Evolutionary conservation across 2,888 invertebrate genomes (phyloP), one percentile per base, ranked within the genome.

Genomic region (Epistrophe eligans): DNA sequence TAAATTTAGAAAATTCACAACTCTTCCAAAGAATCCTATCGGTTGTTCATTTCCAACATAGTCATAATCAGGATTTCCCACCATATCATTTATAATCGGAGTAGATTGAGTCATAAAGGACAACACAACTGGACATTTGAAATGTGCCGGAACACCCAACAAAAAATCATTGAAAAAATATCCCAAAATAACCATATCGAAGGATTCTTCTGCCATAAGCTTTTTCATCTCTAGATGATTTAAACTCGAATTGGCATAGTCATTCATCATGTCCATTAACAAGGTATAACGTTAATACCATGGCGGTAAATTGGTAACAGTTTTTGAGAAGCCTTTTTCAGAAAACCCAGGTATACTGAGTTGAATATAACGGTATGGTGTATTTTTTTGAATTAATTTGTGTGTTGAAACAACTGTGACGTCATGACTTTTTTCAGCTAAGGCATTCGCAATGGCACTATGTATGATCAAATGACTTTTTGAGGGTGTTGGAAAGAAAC

Each of bases 71-170:
- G 91, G 90, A 88, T 91, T 92, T 1, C 90, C 92, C 10, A 91
- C 84, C 32, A 89, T 60, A 1, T 88, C 60, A 40, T 91, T 90
- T 2, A 90, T n/a, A 0, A 79, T 40, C 3, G 83, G 52, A 7
- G 91, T 74, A 0, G 91, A 89, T 0, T 90, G 88, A 1, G 90
- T 88, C 55, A 90, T 89, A 83, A 90, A 91, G 11, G 90, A 90
- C 0, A 91, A 0, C 4, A 93, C 88, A 0, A 90, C 77, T 0
- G 93, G 93, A 77, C 91, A 90, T 1, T 91, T 89, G 35, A 92
- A 90, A 70, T 92, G 92, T 1, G 90, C 91, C 0, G 90, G 91
- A 28, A 93, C 40, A 17, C 93, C 93, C 72, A 93, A 28, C 24
- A 91, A 89, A 10, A 87, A 83, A 0, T 89, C 89, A 77, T 88